phyloP scores from a whole-genome alignment of 2,113 vertebrate genomes.

The Abramis brama region DNA sequence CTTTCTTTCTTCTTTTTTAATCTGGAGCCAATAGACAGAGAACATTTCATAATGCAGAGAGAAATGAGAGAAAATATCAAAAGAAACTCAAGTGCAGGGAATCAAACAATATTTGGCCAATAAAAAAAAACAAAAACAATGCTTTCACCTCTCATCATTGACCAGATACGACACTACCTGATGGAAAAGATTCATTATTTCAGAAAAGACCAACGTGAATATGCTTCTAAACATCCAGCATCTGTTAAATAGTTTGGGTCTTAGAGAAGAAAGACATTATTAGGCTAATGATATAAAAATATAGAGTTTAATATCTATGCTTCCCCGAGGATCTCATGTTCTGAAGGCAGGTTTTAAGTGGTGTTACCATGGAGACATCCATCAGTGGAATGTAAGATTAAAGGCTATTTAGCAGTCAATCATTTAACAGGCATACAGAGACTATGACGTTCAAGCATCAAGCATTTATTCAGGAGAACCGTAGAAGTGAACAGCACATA shows the following conservation, averaged over 20 bases:
- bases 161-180: not conserved
- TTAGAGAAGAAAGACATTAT: too few relatives aligned
- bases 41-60: not conserved
- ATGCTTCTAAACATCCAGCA: not conserved
- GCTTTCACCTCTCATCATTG: not conserved
- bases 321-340: not conserved
- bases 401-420: constrained; percentile 21
- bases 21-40: not conserved
- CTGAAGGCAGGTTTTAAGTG: not conserved
- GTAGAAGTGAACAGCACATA: too few relatives aligned
- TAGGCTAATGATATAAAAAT: not conserved
- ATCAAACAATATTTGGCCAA: too few relatives aligned
- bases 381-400: constrained; percentile 29
- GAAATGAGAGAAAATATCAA: not conserved
- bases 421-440: not conserved
- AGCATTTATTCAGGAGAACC: not conserved
- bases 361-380: constrained; percentile 28
- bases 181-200: not conserved
- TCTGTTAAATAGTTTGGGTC: not conserved
- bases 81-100: not conserved
- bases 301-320: not conserved
- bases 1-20: not conserved
- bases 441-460: not conserved
- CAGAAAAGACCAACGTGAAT: not conserved
- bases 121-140: not conserved